phyloP scores from a whole-genome alignment of 2,888 invertebrate species.

The Coelogynopora nodosa region DNA sequence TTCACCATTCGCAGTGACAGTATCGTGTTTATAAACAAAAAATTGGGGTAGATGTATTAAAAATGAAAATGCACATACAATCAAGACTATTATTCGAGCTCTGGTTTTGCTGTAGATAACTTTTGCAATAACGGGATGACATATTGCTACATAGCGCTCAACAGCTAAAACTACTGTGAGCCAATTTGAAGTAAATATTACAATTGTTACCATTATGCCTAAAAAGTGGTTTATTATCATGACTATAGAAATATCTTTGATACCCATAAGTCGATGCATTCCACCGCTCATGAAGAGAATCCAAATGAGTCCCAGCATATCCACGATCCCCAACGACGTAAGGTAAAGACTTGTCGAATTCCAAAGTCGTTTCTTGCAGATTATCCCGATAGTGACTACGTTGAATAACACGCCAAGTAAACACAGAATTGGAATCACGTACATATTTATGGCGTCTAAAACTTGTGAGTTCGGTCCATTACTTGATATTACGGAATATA shows the following conservation, averaged over 20 bases:
- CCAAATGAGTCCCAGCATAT: background rate
- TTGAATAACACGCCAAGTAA: background rate
- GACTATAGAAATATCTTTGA: background rate
- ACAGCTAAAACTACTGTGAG: slow-evolving; percentile 12
- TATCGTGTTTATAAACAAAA: background rate
- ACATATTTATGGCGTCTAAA: background rate
- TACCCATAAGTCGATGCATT: background rate
- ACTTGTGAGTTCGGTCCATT: too few species aligned
- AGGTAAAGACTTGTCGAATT: slow-evolving; percentile 29
- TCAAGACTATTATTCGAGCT: background rate
- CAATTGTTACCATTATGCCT: background rate
- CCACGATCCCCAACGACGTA: background rate
- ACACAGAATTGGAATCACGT: background rate
- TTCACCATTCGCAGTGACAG: background rate
- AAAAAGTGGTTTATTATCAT: background rate
- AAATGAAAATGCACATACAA: background rate
- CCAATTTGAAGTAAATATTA: slow-evolving; percentile 15
- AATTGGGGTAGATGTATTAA: slow-evolving; percentile 14
- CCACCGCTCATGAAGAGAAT: background rate
- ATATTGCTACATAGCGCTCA: slow-evolving; percentile 32
- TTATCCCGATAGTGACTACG: background rate
- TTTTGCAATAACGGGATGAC: slow-evolving; percentile 21
- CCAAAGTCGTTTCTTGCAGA: slow-evolving; percentile 13
- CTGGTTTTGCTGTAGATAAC: background rate
- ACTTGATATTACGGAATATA: too few species aligned